Percentiles rank a stretch among this genome's conserved stretches.
phyloP scores from a whole-genome alignment of 2,888 invertebrate genomes.

The Microctonus brassicae region DNA sequence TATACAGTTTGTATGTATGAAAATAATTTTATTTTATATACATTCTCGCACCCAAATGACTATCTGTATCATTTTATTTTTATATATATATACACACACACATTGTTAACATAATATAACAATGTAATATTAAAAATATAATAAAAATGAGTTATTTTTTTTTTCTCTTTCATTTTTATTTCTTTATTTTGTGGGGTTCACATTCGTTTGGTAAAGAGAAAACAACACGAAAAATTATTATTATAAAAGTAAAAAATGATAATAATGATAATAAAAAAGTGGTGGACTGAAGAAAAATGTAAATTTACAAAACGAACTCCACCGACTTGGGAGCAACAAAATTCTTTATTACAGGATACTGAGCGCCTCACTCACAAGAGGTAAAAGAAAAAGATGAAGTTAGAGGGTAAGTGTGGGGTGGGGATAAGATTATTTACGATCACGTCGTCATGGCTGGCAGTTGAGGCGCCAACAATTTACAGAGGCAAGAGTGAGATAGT shows the following conservation, averaged over 20 bases:
- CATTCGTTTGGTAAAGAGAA: constrained; percentile 11
- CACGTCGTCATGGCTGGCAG: constrained; percentile 35
- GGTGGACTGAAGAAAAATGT: constrained; percentile 21
- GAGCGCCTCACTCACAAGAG: background rate
- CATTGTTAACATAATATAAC: background rate
- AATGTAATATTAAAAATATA: background rate
- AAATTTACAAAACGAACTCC: constrained; percentile 30
- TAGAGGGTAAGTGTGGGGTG: background rate
- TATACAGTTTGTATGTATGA: background rate
- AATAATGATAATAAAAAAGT: constrained; percentile 11
- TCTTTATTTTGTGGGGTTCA: background rate
- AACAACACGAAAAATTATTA: background rate
- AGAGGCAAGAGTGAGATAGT: too few species aligned
- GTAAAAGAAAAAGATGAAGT: background rate
- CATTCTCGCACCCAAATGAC: background rate
- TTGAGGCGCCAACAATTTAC: constrained; percentile 26
- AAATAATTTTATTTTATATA: constrained; percentile 17
- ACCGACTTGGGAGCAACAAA: constrained; percentile 24
- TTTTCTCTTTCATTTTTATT: background rate
- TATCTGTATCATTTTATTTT: background rate
- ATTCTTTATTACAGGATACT: constrained; percentile 33
- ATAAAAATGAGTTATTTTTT: background rate
- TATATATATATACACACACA: background rate
- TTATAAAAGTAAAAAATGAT: background rate
- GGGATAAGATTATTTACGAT: constrained; percentile 35